These are phyloP conservation scores for Cryptoprocta ferox DNA, from an alignment of 2,797 vertebrate genomes.

Conservation along the genomic window DNA sequence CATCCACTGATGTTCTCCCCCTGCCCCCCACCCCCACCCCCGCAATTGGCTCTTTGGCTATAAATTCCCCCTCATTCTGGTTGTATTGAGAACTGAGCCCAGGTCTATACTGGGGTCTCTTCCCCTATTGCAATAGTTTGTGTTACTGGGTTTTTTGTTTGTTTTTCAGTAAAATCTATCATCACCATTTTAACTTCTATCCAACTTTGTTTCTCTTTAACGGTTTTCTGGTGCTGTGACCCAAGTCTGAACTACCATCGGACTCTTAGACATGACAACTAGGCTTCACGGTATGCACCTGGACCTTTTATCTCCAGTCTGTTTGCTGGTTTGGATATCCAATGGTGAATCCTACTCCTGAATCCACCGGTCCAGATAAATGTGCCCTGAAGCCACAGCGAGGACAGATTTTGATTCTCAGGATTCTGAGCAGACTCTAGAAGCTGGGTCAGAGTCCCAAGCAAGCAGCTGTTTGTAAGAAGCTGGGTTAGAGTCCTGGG, in stretches of 20 bases:
- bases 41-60: neutral
- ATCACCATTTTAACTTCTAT: neutral
- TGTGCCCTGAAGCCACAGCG: neutral
- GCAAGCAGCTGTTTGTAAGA: neutral
- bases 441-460: neutral
- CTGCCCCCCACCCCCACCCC: neutral
- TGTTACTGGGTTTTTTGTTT: neutral
- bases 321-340: neutral
- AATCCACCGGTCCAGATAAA: neutral
- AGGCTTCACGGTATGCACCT: neutral
- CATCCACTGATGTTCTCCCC: neutral
- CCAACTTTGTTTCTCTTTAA: neutral
- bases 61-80: neutral
- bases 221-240: neutral
- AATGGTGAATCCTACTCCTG: neutral
- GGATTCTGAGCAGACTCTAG: neutral
- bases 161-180: neutral
- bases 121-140: neutral
- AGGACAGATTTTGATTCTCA: neutral
- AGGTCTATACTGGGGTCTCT: neutral
- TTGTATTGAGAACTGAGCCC: neutral
- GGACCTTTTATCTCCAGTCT: neutral
- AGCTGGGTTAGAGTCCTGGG: neutral
- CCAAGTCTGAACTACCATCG: neutral
- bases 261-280: neutral